Evolutionary conservation across 2,888 invertebrate genomes (phyloP).

Genomic region (Leptinotarsa tumamoca): DNA sequence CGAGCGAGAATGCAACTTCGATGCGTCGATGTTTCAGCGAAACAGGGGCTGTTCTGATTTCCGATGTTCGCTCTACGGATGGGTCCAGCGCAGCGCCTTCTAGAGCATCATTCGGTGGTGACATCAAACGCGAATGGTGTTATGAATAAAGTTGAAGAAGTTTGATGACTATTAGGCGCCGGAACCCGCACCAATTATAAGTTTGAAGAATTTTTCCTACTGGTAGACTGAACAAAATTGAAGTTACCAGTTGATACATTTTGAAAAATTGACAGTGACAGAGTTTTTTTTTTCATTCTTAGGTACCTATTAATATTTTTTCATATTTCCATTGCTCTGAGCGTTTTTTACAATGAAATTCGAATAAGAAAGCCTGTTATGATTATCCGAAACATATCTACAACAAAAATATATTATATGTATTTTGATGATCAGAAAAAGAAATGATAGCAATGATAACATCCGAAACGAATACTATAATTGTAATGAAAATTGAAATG

Average conservation of each 20-base stretch:
- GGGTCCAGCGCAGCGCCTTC: slow-evolving; percentile 19
- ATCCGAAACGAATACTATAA: too few relatives aligned
- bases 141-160: background rate
- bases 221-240: background rate
- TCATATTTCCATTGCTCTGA: too few relatives aligned
- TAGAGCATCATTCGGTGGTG: slow-evolving; percentile 6
- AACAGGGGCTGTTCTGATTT: slow-evolving; percentile 24
- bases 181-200: background rate
- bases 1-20: slow-evolving; percentile 12
- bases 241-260: background rate
- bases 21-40: slow-evolving; percentile 31
- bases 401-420: too few relatives aligned
- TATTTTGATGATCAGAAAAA: too few relatives aligned
- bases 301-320: too few relatives aligned
- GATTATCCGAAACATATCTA: too few relatives aligned
- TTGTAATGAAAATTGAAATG: too few relatives aligned
- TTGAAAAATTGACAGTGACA: too few relatives aligned
- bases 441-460: too few relatives aligned
- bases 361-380: too few relatives aligned
- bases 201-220: background rate
- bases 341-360: too few relatives aligned
- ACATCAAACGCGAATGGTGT: slow-evolving; percentile 15
- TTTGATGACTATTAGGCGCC: slow-evolving; percentile 4
- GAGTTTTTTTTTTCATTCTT: too few relatives aligned
- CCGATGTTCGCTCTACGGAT: background rate